These are phyloP conservation scores for Euura saliciscinereae DNA, from an alignment of 1,140 invertebrate genomes.

Conservation along the genomic window DNA sequence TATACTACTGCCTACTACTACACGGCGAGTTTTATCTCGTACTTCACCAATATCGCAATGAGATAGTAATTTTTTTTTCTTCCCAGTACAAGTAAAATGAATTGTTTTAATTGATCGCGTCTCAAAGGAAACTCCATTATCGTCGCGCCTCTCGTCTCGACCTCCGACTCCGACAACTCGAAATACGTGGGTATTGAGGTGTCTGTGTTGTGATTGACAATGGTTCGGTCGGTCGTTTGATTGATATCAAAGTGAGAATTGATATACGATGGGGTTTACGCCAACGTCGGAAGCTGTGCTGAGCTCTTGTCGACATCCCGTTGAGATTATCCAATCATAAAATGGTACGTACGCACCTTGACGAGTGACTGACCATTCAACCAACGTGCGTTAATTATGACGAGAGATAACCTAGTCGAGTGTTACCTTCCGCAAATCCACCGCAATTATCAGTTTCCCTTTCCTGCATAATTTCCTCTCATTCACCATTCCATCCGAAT, in stretches of 20 bases:
- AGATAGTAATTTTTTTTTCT: background rate
- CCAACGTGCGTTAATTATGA: background rate
- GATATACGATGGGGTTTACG: conserved; percentile 35
- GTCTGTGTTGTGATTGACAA: background rate
- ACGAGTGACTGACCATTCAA: background rate
- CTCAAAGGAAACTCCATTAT: background rate
- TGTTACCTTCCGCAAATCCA: background rate
- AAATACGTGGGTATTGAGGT: too few relatives aligned
- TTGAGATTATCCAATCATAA: conserved; percentile 33
- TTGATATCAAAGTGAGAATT: conserved; percentile 23
- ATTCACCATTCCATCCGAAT: too few relatives aligned
- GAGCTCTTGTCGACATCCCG: conserved; percentile 32
- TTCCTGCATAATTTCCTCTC: too few relatives aligned
- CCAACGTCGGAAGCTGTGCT: conserved; percentile 25
- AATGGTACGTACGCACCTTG: conserved; percentile 28
- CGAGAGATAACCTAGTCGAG: background rate
- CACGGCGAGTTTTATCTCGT: background rate
- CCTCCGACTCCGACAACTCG: too few relatives aligned
- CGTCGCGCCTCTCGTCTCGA: background rate
- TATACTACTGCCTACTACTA: background rate
- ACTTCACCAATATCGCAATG: background rate
- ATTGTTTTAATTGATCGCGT: background rate
- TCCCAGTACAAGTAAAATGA: background rate
- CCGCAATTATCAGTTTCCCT: background rate
- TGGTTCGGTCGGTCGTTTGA: conserved; percentile 3